Evolutionary conservation across 1,140 invertebrate genomes (phyloP).

Genomic region (Gryon sp.): DNA sequence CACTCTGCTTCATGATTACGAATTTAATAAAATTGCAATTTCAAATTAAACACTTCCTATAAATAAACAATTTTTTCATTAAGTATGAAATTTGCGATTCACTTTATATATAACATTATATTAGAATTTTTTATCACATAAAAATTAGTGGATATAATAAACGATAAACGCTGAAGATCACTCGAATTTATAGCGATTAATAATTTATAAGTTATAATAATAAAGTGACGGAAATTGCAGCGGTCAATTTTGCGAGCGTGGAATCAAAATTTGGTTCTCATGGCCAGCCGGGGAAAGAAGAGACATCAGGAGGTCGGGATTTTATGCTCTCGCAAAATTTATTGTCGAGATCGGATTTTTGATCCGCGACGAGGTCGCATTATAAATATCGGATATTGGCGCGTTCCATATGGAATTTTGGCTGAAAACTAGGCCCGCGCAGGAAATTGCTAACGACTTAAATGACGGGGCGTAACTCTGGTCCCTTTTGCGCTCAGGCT

Average conservation of each 20-base stretch:
- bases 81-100: too few species aligned
- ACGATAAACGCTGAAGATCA: too few species aligned
- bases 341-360: slow-evolving; percentile 58
- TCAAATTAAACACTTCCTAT: too few species aligned
- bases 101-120: too few species aligned
- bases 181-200: too few species aligned
- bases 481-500: slow-evolving; percentile 64
- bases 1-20: too few species aligned
- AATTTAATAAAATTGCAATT: too few species aligned
- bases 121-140: too few species aligned
- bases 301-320: not conserved
- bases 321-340: slow-evolving; percentile 63
- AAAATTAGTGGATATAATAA: too few species aligned
- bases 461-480: slow-evolving; percentile 76
- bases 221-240: slow-evolving; percentile 22
- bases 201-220: slow-evolving; percentile 34
- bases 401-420: slow-evolving; percentile 78
- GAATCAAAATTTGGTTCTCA: not conserved
- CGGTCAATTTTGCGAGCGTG: slow-evolving; percentile 17
- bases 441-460: slow-evolving; percentile 81
- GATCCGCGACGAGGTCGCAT: slow-evolving; percentile 62
- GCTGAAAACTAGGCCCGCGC: slow-evolving; percentile 75
- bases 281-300: not conserved
- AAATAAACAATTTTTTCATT: too few species aligned
- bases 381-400: slow-evolving; percentile 73